A percentile compares a stretch with the other conserved stretches of the same genome.
phyloP scores from a whole-genome alignment of 2,797 vertebrate species.

The Serranus cabrilla region DNA sequence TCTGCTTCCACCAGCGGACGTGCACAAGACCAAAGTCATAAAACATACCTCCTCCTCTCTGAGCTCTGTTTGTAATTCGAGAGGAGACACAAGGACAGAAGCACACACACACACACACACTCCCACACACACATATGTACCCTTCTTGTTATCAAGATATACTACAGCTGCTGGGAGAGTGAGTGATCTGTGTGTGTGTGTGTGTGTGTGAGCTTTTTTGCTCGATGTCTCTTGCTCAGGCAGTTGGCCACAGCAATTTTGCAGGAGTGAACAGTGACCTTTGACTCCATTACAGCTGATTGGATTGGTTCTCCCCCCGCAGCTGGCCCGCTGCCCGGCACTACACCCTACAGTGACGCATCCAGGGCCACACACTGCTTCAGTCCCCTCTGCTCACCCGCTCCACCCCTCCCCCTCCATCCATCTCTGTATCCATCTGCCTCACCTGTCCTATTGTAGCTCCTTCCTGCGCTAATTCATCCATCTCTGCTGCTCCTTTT shows the following conservation, averaged over 20 bases:
- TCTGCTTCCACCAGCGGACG: slow-evolving; percentile 12
- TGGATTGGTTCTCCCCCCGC: slow-evolving; percentile 69
- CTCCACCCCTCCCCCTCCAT: neutral
- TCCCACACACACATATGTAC: slow-evolving; percentile 8
- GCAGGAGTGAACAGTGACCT: slow-evolving; percentile 82
- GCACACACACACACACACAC: neutral
- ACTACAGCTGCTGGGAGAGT: slow-evolving; percentile 47
- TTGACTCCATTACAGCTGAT: slow-evolving; percentile 84
- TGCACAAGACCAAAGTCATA: slow-evolving; percentile 38
- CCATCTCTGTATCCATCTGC: slow-evolving; percentile 1
- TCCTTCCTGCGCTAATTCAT: slow-evolving; percentile 34
- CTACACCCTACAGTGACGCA: slow-evolving; percentile 56
- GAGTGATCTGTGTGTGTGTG: slow-evolving; percentile 41
- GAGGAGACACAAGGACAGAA: slow-evolving; percentile 59
- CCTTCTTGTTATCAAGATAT: slow-evolving; percentile 64
- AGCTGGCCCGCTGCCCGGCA: slow-evolving; percentile 63
- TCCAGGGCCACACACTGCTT: slow-evolving; percentile 40
- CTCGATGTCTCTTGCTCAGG: slow-evolving; percentile 56
- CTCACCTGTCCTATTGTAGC: slow-evolving; percentile 10
- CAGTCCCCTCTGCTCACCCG: slow-evolving; percentile 6
- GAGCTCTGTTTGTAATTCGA: slow-evolving; percentile 39
- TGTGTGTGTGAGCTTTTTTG: slow-evolving; percentile 38
- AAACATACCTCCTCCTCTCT: slow-evolving; percentile 20
- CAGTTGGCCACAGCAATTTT: slow-evolving; percentile 68
- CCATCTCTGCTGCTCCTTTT: slow-evolving; percentile 16